These are phyloP conservation scores for Dasysyrphus albostriatus DNA, from an alignment of 2,888 invertebrate species.

Conservation along the genomic window DNA sequence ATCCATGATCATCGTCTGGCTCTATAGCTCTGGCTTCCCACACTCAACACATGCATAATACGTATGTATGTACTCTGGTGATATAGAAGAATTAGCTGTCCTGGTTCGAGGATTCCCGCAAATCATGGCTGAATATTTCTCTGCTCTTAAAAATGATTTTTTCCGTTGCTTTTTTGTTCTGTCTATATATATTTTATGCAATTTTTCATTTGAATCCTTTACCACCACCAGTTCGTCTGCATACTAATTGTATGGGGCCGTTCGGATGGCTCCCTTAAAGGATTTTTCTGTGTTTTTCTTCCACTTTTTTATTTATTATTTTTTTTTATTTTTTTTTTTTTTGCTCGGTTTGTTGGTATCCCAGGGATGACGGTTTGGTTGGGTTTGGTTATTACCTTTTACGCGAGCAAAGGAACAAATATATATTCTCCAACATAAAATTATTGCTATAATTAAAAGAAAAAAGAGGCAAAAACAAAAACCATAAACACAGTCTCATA, in stretches of 20 bases:
- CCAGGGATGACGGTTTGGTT: slow-evolving; percentile 56
- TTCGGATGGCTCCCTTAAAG: slow-evolving; percentile 67
- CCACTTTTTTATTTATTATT: not conserved
- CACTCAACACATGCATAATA: not conserved
- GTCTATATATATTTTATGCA: slow-evolving; percentile 53
- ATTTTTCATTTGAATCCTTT: slow-evolving; percentile 76
- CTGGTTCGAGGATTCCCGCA: slow-evolving; percentile 58
- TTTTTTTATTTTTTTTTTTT: slow-evolving; percentile 24
- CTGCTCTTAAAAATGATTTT: slow-evolving; percentile 19
- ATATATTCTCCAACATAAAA: slow-evolving; percentile 64
- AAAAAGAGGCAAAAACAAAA: slow-evolving; percentile 36
- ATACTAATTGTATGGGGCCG: slow-evolving; percentile 73
- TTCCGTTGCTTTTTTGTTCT: not conserved
- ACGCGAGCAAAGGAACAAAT: slow-evolving; percentile 62
- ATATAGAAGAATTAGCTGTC: slow-evolving; percentile 12
- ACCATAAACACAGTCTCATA: slow-evolving; percentile 47
- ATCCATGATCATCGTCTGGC: slow-evolving; percentile 36
- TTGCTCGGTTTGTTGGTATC: slow-evolving; percentile 41
- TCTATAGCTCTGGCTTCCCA: slow-evolving; percentile 11
- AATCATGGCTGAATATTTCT: slow-evolving; percentile 64
- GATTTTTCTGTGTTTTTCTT: slow-evolving; percentile 42
- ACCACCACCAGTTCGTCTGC: slow-evolving; percentile 66
- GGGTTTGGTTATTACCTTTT: slow-evolving; percentile 73
- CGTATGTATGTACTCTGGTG: too few relatives aligned
- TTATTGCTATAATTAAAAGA: slow-evolving; percentile 74